Percentiles rank a stretch among this genome's conserved stretches.
phyloP scores from a whole-genome alignment of 2,888 invertebrate genomes.

The Camptogramma bilineatum region DNA sequence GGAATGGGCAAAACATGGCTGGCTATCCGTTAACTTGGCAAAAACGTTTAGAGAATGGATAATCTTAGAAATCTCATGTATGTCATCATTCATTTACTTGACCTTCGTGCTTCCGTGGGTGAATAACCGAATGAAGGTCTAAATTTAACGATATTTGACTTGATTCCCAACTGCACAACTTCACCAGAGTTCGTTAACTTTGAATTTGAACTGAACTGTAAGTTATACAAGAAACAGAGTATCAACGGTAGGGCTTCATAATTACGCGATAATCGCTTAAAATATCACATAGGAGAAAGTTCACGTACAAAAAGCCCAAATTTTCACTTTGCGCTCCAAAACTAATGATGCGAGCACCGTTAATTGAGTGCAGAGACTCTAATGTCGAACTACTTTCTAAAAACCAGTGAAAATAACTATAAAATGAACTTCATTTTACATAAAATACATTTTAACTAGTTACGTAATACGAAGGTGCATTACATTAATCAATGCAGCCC shows the following conservation, averaged over 20 bases:
- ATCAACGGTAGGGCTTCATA: too few relatives aligned
- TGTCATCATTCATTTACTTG: constrained; percentile 16
- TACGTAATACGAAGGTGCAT: constrained; percentile 2
- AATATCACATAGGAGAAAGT: constrained; percentile 25
- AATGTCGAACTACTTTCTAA: constrained; percentile 38
- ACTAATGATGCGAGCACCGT: constrained; percentile 39
- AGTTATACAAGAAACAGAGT: too few relatives aligned
- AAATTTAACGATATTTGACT: background rate
- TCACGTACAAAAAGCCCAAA: constrained; percentile 21
- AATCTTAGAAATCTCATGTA: constrained; percentile 13
- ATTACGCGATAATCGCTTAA: background rate
- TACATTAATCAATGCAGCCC: constrained; percentile 13
- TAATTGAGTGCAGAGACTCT: constrained; percentile 41
- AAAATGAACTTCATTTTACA: constrained; percentile 17
- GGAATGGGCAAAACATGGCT: constrained; percentile 14
- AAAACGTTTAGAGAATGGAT: constrained; percentile 21
- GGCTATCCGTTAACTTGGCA: constrained; percentile 21
- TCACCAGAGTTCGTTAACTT: too few relatives aligned
- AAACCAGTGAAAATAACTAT: constrained; percentile 13
- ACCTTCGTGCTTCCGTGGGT: constrained; percentile 11
- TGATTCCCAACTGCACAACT: background rate
- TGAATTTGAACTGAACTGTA: too few relatives aligned
- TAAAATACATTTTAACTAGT: constrained; percentile 11
- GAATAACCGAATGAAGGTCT: constrained; percentile 14
- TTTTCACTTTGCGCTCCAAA: constrained; percentile 29